These are phyloP conservation scores for Crenuchus spilurus DNA, from an alignment of 2,797 vertebrate genomes.

Conservation along the genomic window DNA sequence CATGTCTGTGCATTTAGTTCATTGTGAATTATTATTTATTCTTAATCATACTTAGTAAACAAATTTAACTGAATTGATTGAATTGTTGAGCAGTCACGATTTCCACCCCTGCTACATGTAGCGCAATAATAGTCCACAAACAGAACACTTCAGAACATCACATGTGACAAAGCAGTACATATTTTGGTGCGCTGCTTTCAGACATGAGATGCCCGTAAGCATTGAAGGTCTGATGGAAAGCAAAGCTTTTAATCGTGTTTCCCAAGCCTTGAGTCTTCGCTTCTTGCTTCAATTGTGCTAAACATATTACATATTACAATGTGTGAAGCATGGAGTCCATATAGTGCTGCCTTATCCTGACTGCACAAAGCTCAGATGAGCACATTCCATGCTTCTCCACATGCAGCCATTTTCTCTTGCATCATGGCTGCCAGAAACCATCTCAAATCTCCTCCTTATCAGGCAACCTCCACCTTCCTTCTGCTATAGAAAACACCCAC, in stretches of 20 bases:
- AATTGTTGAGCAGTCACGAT: too few species aligned
- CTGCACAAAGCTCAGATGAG: conserved; percentile 40
- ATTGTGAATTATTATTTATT: too few species aligned
- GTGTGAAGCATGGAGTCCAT: conserved; percentile 7
- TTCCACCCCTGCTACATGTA: neutral
- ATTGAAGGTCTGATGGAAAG: neutral
- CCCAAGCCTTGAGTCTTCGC: neutral
- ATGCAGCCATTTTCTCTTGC: conserved; percentile 33
- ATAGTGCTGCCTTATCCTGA: conserved; percentile 18
- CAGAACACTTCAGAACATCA: neutral
- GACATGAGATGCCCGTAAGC: neutral
- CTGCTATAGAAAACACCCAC: conserved; percentile 31
- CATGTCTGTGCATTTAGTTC: too few species aligned
- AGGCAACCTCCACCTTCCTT: conserved; percentile 45
- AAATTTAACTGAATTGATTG: too few species aligned
- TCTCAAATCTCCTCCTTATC: conserved; percentile 49
- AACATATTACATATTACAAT: conserved; percentile 33
- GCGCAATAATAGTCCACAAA: neutral
- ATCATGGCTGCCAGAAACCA: conserved; percentile 35
- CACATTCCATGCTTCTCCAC: conserved; percentile 28
- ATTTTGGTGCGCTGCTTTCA: conserved; percentile 8
- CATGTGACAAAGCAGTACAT: neutral
- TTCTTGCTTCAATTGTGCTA: conserved; percentile 3
- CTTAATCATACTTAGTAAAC: too few species aligned
- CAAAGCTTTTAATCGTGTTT: conserved; percentile 31